A percentile compares a stretch with the other conserved stretches of the same genome.
Evolutionary conservation across 2,797 vertebrate genomes (phyloP).

Genomic region (Pogonophryne albipinna): DNA sequence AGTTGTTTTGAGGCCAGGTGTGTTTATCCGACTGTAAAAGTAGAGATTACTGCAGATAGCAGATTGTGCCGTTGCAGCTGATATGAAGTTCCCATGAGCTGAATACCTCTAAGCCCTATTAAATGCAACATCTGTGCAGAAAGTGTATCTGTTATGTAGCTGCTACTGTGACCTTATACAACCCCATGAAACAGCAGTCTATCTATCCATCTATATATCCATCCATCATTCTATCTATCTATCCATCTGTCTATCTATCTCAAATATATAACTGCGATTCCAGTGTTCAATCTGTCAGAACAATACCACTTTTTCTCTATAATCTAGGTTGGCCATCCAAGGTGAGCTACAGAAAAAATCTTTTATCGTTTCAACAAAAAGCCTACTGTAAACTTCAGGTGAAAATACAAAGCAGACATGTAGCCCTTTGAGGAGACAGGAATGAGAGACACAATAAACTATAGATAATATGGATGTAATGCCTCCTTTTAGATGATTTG

Average conservation of each 20-base stretch:
- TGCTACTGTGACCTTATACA: background rate
- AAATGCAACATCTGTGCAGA: slow-evolving; percentile 30
- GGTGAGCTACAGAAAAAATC: background rate
- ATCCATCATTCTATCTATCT: background rate
- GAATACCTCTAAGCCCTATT: slow-evolving; percentile 8
- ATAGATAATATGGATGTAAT: background rate
- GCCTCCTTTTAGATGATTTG: background rate
- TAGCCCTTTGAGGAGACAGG: background rate
- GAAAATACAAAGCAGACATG: background rate
- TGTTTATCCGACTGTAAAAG: slow-evolving; percentile 16
- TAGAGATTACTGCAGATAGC: slow-evolving; percentile 24
- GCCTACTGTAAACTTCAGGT: background rate
- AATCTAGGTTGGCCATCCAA: background rate
- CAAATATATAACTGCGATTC: background rate
- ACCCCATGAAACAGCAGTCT: background rate
- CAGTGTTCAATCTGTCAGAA: no score
- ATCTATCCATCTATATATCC: no score
- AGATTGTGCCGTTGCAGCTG: slow-evolving; percentile 9
- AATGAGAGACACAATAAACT: background rate
- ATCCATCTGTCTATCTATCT: background rate
- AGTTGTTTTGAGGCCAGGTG: slow-evolving; percentile 5
- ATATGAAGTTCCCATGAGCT: slow-evolving; percentile 28
- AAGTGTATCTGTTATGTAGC: background rate
- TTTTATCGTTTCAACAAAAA: background rate
- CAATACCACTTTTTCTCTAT: background rate